Evolutionary conservation across 2,113 vertebrate species (phyloP), one percentile per base, ranked within the genome.

Genomic region (Seriola rivoliana): DNA sequence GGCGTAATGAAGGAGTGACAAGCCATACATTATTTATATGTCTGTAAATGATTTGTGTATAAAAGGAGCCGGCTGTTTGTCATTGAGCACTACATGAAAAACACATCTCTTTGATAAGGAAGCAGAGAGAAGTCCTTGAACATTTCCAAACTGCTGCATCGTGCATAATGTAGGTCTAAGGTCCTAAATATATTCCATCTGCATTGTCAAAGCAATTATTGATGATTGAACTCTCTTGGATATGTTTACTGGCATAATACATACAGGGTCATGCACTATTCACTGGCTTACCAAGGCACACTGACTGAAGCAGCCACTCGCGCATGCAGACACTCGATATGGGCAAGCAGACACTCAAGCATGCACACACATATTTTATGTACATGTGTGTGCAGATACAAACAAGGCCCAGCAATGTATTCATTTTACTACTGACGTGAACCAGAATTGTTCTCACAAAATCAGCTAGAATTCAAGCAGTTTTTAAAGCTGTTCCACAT

Each of bases 201-300:
- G 48, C 67, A 23, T 29, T 59, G 38, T 40, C 38, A 2, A 79
- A 77, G 71, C 64, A 71, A 82, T 81, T 78, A 75, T 54, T 87
- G 44, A 85, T 75, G 84, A 75, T 63, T 75, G 65, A 77, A 77
- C 68, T 80, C 38, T 78, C 67, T 74, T 55, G 67, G 58, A 74
- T 77, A 17, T 81, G 68, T 86, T 81, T 86, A 58, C 78, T 75
- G 69, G 78, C 83, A 74, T 86, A 84, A 75, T 71, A 81, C 73
- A 71, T 57, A 67, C 71, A n/a, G 46, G 69, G 71, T 76, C 62
- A 74, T 80, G 71, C 59, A 75, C 68, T 75, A 68, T 84, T 89
- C 48, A 79, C 52, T 55, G 48, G 52, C 57, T 71, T 46, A 59
- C 72, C 1, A 29, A 78, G 60, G 71, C 57, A 63, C 82, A 65